Base-by-base conservation (phyloP, 1,140 invertebrate genomes). In the Rhagoletis zephyria region DNA sequence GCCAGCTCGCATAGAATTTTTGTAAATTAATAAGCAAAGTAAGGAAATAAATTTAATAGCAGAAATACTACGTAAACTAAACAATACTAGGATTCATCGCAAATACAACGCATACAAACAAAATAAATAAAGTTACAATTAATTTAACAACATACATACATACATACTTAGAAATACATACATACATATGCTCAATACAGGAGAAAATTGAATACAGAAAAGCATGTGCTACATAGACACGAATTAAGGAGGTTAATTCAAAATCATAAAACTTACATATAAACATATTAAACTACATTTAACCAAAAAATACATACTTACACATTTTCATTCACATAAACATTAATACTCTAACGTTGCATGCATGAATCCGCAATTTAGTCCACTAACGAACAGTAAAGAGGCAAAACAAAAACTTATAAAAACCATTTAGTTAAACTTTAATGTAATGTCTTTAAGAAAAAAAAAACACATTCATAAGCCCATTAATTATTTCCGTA, bases 21-120 rank as follows among this genome's bases (percentile, higher is more conserved):
- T 42, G 14, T 48, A 48, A 48, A 48, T 4, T 40, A 40, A 16
- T 45, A 45, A 48, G 30, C 30, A 48, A 74, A 81, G 12, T n/a
- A 6, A 81, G 2, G n/a, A 45, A 81, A 59, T 81, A 16, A n/a
- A 14, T 74, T 74, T 48, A 74, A 14, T 48, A 74, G 10, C 5
- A 10, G 51, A 56, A 74, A 42, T 40, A 40, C 14, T 4, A n/a
- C 42, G 4, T 74, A 74, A 74, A 74, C 1, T 42, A 42, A 3
- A 74, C 45, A n/a, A 74, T 7, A 74, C 67, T 74, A 74, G 70
- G 6, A 74, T 74, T 56, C 48, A 59, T 56, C 51, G 51, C 74
- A 56, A 81, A 81, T 81, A 81, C 74, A 81, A 81, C 74, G 74
- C 74, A 81, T 81, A 56, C 40, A 51, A 81, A 56, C 74, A 81